phyloP scores from a whole-genome alignment of 2,888 invertebrate genomes.

The Andrena fulva region DNA sequence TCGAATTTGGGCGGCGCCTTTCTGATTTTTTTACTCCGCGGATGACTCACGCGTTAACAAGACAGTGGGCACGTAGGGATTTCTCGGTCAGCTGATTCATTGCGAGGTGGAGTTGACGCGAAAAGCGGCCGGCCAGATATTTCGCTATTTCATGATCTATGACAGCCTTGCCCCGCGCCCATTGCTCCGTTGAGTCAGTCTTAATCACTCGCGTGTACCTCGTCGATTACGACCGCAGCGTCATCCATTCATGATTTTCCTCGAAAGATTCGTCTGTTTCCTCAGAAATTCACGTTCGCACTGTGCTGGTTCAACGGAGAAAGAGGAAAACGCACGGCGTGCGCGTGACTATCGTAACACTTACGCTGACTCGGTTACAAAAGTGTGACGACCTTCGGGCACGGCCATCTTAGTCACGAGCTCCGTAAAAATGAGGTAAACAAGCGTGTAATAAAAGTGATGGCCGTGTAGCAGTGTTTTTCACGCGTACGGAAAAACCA shows the following conservation, averaged over 20 bases:
- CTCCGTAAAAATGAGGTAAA: constrained; percentile 44
- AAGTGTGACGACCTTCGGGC: constrained; percentile 54
- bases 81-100: constrained; percentile 31
- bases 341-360: background rate
- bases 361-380: constrained; percentile 9
- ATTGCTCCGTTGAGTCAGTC: constrained; percentile 13
- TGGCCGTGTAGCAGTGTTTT: constrained; percentile 18
- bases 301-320: background rate
- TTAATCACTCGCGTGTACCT: background rate
- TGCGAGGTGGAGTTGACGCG: background rate
- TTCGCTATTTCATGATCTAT: constrained; percentile 3
- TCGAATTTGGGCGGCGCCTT: background rate
- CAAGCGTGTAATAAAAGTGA: constrained; percentile 26
- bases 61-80: constrained; percentile 1
- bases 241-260: background rate
- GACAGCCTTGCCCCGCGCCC: too few relatives aligned
- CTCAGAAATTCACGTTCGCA: background rate
- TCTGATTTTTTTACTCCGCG: background rate
- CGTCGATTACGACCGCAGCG: background rate
- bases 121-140: background rate
- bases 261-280: background rate
- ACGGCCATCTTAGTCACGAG: constrained; percentile 40
- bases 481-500: background rate
- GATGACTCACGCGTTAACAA: constrained; percentile 4
- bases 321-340: background rate